These are phyloP conservation scores for Gadopsis marmoratus DNA, from an alignment of 2,797 vertebrate species.

Conservation along the genomic window DNA sequence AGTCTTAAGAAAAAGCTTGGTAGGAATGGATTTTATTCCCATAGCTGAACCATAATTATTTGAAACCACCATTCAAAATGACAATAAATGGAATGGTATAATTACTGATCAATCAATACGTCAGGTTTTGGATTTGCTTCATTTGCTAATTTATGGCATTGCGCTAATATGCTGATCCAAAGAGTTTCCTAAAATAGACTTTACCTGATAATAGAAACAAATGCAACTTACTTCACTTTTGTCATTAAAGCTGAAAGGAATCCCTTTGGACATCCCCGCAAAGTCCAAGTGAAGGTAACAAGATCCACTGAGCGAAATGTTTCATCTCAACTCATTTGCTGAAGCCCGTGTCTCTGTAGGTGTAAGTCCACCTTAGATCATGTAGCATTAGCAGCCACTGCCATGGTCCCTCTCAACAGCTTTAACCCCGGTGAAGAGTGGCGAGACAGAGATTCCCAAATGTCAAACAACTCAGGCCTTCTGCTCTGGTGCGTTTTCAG, in stretches of 20 bases:
- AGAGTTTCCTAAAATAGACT: constrained; percentile 45
- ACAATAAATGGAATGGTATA: neutral
- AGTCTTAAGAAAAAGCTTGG: neutral
- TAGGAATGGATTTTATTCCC: neutral
- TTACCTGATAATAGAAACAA: constrained; percentile 25
- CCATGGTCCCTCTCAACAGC: constrained; percentile 62
- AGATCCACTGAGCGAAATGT: constrained; percentile 70
- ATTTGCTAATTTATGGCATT: neutral
- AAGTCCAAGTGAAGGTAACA: constrained; percentile 72
- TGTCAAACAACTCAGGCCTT: constrained; percentile 62
- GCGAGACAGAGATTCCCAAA: constrained; percentile 37
- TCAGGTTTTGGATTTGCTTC: neutral
- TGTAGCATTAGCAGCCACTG: constrained; percentile 78
- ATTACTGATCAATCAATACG: neutral
- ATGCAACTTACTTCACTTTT: constrained; percentile 63
- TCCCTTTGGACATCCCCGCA: constrained; percentile 69
- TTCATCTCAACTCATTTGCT: constrained; percentile 76
- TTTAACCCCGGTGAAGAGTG: constrained; percentile 47
- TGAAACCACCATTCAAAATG: neutral
- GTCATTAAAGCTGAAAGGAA: constrained; percentile 57
- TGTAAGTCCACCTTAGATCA: constrained; percentile 82
- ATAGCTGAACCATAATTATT: neutral
- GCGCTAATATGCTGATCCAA: neutral
- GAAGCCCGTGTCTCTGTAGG: constrained; percentile 53
- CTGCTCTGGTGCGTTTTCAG: constrained; percentile 1